These are phyloP conservation scores for Tapera naevia DNA, from an alignment of 2,797 vertebrate species.

Conservation along the genomic window DNA sequence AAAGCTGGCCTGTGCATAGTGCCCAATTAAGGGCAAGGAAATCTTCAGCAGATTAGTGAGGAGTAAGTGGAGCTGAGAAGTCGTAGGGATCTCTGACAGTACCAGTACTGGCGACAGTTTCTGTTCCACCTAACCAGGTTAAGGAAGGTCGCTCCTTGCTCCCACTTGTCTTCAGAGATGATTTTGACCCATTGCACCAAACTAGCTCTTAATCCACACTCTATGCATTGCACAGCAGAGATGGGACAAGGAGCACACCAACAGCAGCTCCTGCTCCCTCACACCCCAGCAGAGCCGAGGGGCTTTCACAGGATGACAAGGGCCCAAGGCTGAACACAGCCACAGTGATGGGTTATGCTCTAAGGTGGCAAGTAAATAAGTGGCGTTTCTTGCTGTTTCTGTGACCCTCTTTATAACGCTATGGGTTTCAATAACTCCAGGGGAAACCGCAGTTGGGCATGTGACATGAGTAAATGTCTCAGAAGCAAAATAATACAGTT, in stretches of 20 bases:
- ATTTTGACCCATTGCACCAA: not conserved
- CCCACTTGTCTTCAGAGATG: not conserved
- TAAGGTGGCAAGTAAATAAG: not conserved
- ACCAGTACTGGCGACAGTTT: not conserved
- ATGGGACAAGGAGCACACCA: not conserved
- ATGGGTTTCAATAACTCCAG: not conserved
- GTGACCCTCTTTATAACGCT: not conserved
- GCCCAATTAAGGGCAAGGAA: not conserved
- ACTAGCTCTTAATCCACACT: not conserved
- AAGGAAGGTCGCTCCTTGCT: not conserved
- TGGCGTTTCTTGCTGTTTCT: not conserved
- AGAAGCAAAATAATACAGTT: not conserved
- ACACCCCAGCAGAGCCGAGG: not conserved
- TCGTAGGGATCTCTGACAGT: not conserved
- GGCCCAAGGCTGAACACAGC: not conserved
- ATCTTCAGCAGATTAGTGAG: not conserved
- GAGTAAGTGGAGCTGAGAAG: not conserved
- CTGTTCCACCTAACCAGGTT: not conserved
- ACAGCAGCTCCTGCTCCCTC: not conserved
- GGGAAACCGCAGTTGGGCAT: not conserved
- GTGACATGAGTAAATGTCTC: not conserved
- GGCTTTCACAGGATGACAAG: not conserved
- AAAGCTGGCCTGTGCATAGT: not conserved
- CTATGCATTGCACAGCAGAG: not conserved
- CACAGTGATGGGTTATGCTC: fast-evolving